phyloP scores from a whole-genome alignment of 2,113 vertebrate species.

The Rafetus swinhoei region DNA sequence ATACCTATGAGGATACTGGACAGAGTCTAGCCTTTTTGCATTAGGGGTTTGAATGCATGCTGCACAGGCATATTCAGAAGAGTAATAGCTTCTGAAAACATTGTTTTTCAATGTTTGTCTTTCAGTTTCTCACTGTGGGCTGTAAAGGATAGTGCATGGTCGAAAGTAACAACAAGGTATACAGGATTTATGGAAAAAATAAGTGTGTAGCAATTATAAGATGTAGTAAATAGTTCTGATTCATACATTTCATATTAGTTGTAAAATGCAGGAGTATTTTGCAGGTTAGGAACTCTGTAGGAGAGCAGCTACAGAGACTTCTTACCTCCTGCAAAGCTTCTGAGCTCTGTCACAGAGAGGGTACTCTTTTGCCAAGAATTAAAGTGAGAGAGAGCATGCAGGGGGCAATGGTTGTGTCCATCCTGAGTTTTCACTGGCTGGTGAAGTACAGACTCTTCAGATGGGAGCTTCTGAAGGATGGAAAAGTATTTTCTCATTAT shows the following conservation, averaged over 20 bases:
- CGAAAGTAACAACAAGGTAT: background rate
- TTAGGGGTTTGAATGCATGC: background rate
- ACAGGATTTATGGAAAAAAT: background rate
- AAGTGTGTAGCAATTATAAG: background rate
- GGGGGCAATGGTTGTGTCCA: background rate
- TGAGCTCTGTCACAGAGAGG: background rate
- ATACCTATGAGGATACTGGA: background rate
- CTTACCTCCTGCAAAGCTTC: background rate
- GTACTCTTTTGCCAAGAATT: background rate
- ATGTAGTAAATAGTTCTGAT: background rate
- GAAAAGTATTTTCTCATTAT: background rate
- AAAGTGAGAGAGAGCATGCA: background rate
- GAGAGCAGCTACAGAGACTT: background rate
- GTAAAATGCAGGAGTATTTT: background rate
- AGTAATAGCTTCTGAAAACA: background rate
- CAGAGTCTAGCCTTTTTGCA: too few species aligned
- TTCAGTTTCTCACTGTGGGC: background rate
- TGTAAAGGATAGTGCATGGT: background rate
- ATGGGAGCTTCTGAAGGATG: background rate
- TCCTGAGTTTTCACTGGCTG: background rate
- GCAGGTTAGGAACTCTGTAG: background rate
- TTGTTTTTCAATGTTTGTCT: background rate
- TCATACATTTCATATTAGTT: background rate
- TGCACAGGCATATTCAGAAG: background rate
- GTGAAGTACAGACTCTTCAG: background rate